Evolutionary conservation across 2,113 vertebrate species (phyloP).

Genomic region (Chunga burmeisteri): DNA sequence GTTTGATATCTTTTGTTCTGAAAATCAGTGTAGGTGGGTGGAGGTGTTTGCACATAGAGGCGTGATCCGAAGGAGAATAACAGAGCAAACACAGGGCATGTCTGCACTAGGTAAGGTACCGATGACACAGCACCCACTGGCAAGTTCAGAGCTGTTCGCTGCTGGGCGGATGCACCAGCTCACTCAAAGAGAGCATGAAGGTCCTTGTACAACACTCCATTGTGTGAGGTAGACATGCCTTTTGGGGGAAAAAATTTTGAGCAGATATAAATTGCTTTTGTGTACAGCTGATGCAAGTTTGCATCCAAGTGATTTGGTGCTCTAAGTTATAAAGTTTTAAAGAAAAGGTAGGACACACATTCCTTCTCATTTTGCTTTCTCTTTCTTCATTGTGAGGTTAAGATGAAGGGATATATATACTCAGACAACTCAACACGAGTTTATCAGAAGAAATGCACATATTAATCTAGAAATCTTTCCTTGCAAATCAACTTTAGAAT

Average conservation of each 20-base stretch:
- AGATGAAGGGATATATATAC: background rate
- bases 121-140: fast-evolving
- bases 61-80: background rate
- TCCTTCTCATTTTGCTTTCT: background rate
- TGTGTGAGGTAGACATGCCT: background rate
- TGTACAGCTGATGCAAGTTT: background rate
- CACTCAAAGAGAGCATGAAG: background rate
- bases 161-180: background rate
- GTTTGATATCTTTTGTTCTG: background rate
- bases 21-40: background rate
- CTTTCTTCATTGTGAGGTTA: background rate
- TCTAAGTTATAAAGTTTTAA: background rate
- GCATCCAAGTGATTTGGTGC: background rate
- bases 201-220: background rate
- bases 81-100: background rate
- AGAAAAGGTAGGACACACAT: background rate
- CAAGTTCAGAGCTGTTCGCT: background rate
- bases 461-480: background rate
- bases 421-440: background rate
- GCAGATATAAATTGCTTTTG: slow-evolving; percentile 2
- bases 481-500: background rate
- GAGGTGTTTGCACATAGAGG: background rate
- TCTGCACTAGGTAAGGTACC: background rate
- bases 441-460: background rate
- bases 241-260: background rate